phyloP scores from a whole-genome alignment of 2,113 vertebrate species.

The Sclerurus mexicanus region DNA sequence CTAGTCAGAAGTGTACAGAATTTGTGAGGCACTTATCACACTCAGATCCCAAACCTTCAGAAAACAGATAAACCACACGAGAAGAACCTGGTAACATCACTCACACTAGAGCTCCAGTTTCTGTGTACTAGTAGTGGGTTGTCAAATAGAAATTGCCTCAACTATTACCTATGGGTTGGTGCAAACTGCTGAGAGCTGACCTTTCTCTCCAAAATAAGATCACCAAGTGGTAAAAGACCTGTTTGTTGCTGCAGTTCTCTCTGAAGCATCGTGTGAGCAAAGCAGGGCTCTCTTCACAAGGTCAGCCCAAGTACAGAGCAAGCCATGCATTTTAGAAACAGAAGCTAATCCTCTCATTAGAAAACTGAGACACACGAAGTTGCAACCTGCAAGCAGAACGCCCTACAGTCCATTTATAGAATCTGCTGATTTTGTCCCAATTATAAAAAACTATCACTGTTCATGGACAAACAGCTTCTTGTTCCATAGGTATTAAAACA shows the following conservation, averaged over 20 bases:
- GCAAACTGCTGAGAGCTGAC: background rate
- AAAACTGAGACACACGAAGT: constrained; percentile 18
- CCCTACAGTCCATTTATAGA: background rate
- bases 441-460: background rate
- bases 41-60: background rate
- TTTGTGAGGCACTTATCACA: background rate
- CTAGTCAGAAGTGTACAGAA: background rate
- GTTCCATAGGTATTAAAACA: constrained; percentile 51
- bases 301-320: constrained; percentile 46
- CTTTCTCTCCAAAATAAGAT: background rate
- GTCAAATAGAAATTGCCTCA: background rate
- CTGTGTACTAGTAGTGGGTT: background rate
- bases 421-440: background rate
- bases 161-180: background rate
- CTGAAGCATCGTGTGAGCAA: background rate
- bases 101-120: background rate
- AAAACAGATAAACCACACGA: background rate
- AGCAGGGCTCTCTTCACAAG: background rate
- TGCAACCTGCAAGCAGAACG: constrained; percentile 36
- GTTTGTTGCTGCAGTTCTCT: background rate
- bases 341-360: constrained; percentile 16
- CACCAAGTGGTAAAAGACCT: constrained; percentile 35
- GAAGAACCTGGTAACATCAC: background rate
- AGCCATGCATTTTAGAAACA: constrained; percentile 45
- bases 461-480: constrained; percentile 23